These are phyloP conservation scores for Paradisaea rubra DNA, from an alignment of 2,113 vertebrate species.

Conservation along the genomic window DNA sequence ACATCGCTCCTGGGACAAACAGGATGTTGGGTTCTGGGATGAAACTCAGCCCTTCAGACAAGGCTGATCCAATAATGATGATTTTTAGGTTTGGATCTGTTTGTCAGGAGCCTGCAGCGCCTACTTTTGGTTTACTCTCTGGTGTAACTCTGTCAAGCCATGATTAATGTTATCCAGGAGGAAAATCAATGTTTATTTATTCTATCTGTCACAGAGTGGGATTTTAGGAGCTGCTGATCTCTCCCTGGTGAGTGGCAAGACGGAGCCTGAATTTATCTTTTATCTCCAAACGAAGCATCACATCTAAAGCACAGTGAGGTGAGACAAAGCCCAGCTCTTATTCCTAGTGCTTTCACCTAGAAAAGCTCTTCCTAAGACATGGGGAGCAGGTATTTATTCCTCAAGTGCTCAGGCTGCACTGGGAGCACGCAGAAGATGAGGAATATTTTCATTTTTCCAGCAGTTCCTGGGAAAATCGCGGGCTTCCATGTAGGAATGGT, in stretches of 20 bases:
- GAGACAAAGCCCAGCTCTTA: not conserved
- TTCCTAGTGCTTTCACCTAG: not conserved
- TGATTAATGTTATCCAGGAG: constrained; percentile 28
- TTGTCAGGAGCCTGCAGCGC: not conserved
- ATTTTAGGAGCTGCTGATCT: not conserved
- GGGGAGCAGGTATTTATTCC: not conserved
- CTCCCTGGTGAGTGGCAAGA: not conserved
- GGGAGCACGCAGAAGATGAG: not conserved
- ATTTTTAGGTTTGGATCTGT: not conserved
- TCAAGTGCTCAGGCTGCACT: fast-evolving
- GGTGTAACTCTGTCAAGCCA: not conserved
- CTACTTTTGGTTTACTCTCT: not conserved
- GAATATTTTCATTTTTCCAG: not conserved
- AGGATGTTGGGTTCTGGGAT: not conserved
- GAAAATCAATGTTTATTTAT: constrained; percentile 27
- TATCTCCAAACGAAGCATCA: not conserved
- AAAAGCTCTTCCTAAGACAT: not conserved
- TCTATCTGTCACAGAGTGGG: not conserved
- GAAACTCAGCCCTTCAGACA: not conserved
- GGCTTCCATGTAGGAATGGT: fast-evolving
- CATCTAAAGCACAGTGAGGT: fast-evolving
- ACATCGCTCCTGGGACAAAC: fast-evolving
- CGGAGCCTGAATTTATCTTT: not conserved
- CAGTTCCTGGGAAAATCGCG: not conserved
- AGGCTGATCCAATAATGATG: not conserved